Evolutionary conservation across 1,140 invertebrate genomes (phyloP).

Genomic region (Drosophila nikananu): DNA sequence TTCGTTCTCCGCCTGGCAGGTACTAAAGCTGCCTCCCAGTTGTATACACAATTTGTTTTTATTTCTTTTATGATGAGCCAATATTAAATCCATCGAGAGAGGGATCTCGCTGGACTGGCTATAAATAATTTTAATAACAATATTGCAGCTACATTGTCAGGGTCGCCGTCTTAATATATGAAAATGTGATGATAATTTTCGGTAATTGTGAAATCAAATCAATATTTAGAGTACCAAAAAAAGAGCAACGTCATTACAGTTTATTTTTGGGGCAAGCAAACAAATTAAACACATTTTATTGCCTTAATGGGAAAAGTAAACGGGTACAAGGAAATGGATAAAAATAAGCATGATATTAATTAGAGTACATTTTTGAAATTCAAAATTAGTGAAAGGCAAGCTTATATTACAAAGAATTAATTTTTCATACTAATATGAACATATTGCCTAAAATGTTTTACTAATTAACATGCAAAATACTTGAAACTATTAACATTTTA

Average conservation of each 20-base stretch:
- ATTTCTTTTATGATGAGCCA: constrained; percentile 50
- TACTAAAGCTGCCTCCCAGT: constrained; percentile 37
- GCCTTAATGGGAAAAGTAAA: background rate
- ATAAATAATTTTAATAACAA: constrained; percentile 65
- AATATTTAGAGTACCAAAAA: constrained; percentile 25
- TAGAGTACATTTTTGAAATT: background rate
- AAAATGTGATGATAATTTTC: constrained; percentile 24
- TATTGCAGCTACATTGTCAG: constrained; percentile 50
- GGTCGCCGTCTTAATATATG: constrained; percentile 23
- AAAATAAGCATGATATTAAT: background rate
- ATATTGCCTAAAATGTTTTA: background rate
- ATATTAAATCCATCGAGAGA: constrained; percentile 47
- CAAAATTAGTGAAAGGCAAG: background rate
- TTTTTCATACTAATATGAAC: background rate
- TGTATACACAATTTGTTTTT: constrained; percentile 46
- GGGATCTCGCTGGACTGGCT: constrained; percentile 3
- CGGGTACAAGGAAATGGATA: background rate
- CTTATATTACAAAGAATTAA: background rate
- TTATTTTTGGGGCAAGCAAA: constrained; percentile 16
- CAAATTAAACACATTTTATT: constrained; percentile 7
- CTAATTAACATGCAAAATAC: background rate
- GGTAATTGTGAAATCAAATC: constrained; percentile 29
- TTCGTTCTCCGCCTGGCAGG: constrained; percentile 36
- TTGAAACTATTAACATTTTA: background rate
- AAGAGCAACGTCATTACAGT: constrained; percentile 2